A percentile compares a stretch with the other conserved stretches of the same genome.
These are phyloP conservation scores for Seriola aureovittata DNA, from an alignment of 2,113 vertebrate species.

Conservation along the genomic window DNA sequence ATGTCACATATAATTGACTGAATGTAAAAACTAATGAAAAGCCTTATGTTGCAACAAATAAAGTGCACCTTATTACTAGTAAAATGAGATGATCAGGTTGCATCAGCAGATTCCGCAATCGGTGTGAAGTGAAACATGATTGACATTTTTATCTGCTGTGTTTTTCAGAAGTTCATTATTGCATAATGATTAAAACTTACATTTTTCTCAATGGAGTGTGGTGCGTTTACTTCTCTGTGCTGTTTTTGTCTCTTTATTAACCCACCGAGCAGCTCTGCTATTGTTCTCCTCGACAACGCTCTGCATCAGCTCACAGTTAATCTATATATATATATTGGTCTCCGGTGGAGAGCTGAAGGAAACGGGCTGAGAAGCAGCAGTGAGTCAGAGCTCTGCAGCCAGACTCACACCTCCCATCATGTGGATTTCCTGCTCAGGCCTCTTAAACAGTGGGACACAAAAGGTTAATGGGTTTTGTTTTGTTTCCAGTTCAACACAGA, in stretches of 20 bases:
- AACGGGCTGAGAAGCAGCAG: constrained; percentile 9
- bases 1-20: not conserved
- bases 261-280: rapidly evolving
- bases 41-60: constrained; percentile 23
- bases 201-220: not conserved
- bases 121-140: not conserved
- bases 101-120: not conserved
- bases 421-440: constrained; percentile 18
- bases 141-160: not conserved
- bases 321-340: constrained; percentile 23
- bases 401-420: not conserved
- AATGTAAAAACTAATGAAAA: constrained; percentile 22
- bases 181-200: not conserved
- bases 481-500: not conserved
- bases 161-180: not conserved
- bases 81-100: constrained; percentile 3
- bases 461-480: not conserved
- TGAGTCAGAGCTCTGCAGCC: constrained; percentile 48
- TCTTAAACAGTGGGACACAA: not conserved
- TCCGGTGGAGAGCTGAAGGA: constrained; percentile 22
- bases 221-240: not conserved
- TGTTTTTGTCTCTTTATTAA: not conserved
- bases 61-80: constrained; percentile 56
- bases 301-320: not conserved
- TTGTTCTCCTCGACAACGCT: constrained; percentile 9